Conservation (phyloP, 1,140 invertebrate species). For the Sminthurides bifidus region DNA sequence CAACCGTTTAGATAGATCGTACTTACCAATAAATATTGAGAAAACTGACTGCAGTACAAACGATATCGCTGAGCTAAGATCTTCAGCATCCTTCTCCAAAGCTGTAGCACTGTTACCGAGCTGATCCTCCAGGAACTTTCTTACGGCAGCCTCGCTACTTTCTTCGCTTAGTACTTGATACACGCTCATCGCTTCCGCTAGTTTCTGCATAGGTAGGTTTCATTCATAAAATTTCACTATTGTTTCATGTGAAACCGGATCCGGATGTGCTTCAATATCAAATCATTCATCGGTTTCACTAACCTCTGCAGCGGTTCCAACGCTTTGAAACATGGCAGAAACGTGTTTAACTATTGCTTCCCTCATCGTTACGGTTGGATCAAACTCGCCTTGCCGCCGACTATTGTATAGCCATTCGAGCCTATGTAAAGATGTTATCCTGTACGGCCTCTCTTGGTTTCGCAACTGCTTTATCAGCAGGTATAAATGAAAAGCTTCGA, state of each 20-base stretch:
- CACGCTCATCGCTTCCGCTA: conserved; percentile 21
- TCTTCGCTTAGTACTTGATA: conserved; percentile 16
- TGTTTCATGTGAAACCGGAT: no score
- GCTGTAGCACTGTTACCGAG: conserved; percentile 5
- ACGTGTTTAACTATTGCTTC: no score
- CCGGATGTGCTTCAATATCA: no score
- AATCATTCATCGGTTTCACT: no score
- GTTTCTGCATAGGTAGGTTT: conserved; percentile 16
- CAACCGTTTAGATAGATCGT: not conserved
- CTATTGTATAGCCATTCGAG: no score
- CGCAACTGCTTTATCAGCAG: conserved; percentile 6
- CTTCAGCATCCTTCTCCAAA: not conserved
- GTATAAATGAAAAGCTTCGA: conserved; percentile 20
- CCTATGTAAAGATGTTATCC: no score
- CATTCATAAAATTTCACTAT: no score
- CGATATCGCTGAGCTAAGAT: conserved; percentile 11
- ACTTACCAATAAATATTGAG: conserved; percentile 27
- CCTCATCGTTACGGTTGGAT: no score
- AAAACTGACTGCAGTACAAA: conserved; percentile 13
- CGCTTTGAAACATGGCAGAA: no score
- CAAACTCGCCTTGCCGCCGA: no score
- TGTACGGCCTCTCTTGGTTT: no score
- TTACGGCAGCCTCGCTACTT: conserved; percentile 10
- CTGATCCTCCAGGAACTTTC: conserved; percentile 5
- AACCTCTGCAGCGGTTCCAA: no score